These are phyloP conservation scores for Parnassius glacialis DNA, from an alignment of 2,888 invertebrate species.

Conservation along the genomic window DNA sequence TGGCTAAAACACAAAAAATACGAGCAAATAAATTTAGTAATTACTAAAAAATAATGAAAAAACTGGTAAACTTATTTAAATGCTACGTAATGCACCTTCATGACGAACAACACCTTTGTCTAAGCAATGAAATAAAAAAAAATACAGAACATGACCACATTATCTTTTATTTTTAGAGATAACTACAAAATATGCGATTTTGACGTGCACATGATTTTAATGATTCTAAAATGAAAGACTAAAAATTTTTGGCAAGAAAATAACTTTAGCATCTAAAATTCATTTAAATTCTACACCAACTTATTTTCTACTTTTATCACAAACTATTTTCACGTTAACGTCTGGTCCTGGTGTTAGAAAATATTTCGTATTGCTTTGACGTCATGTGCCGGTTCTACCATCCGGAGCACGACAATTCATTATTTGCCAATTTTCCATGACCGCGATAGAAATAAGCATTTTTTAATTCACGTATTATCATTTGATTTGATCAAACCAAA, in stretches of 20 bases:
- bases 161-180: neutral
- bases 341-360: slow-evolving; percentile 14
- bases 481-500: too few species aligned
- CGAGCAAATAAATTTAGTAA: slow-evolving; percentile 7
- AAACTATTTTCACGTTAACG: slow-evolving; percentile 9
- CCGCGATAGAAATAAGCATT: too few species aligned
- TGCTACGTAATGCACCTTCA: neutral
- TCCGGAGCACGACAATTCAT: too few species aligned
- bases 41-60: slow-evolving; percentile 1
- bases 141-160: neutral
- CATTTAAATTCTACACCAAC: slow-evolving; percentile 19
- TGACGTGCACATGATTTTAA: neutral
- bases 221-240: neutral
- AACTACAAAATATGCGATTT: neutral
- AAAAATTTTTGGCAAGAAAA: slow-evolving; percentile 19
- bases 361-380: slow-evolving; percentile 8
- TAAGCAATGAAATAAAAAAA: neutral
- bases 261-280: slow-evolving; percentile 7
- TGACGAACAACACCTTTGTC: neutral
- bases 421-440: too few species aligned
- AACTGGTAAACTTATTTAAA: neutral
- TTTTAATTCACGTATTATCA: too few species aligned
- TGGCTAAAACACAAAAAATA: slow-evolving; percentile 30
- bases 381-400: neutral
- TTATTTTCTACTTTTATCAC: slow-evolving; percentile 23